Conservation (phyloP, 2,797 vertebrate genomes). For the Ispidina lecontei region DNA sequence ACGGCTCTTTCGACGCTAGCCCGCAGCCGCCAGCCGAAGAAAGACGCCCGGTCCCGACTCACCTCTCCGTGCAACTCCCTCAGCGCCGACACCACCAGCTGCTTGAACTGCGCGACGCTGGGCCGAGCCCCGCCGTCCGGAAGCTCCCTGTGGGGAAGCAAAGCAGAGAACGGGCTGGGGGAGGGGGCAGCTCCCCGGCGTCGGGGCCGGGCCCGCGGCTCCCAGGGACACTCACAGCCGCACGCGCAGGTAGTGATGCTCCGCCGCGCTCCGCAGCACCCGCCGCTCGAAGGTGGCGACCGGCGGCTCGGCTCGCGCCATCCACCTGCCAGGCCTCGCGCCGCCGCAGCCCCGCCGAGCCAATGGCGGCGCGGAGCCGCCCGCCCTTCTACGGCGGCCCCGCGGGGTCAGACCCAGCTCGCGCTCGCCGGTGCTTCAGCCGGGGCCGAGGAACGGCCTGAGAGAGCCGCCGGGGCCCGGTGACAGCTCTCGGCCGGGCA, state of each 20-base stretch:
- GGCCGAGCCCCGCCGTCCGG: conserved; percentile 76
- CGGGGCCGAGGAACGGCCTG: too few species aligned
- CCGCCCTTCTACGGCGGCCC: neutral
- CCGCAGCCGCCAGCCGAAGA: neutral
- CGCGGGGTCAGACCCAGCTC: neutral
- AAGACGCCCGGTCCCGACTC: neutral
- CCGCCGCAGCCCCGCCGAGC: neutral
- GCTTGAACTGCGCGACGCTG: conserved; percentile 86
- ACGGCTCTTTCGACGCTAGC: neutral
- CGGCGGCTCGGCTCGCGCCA: conserved; percentile 43
- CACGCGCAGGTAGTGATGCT: neutral
- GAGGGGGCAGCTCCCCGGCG: neutral
- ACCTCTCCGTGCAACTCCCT: conserved; percentile 91
- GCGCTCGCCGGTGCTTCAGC: neutral
- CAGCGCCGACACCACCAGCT: conserved; percentile 86
- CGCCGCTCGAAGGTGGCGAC: conserved; percentile 76
- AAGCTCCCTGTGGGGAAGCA: conserved; percentile 77
- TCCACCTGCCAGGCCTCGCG: accelerated
- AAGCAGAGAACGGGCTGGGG: neutral
- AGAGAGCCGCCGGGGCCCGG: neutral
- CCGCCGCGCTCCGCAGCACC: conserved; percentile 81
- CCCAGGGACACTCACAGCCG: neutral
- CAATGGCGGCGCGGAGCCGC: neutral
- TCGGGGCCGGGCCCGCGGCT: too few species aligned
- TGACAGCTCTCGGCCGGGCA: too few species aligned